Percentiles rank a stretch among this genome's conserved stretches.
These are phyloP conservation scores for Mechanitis messenoides DNA, from an alignment of 2,888 invertebrate species.

Conservation along the genomic window DNA sequence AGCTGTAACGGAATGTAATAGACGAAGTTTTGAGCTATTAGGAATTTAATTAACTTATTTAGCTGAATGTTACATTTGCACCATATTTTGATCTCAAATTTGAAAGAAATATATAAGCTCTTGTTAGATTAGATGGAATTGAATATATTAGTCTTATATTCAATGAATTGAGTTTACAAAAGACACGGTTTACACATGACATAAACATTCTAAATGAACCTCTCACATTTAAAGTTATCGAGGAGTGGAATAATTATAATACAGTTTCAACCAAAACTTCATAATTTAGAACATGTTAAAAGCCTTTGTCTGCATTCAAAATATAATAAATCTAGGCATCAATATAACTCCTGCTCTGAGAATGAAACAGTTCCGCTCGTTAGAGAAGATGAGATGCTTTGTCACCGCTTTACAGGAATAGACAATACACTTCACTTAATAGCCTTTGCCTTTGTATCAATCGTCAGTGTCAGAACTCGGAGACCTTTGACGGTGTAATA, in stretches of 20 bases:
- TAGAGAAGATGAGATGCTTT: constrained; percentile 18
- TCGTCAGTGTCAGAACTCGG: constrained; percentile 35
- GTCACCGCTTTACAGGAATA: constrained; percentile 13
- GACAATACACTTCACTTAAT: constrained; percentile 20
- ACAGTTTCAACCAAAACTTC: no score
- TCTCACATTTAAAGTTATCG: no score
- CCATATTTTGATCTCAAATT: no score
- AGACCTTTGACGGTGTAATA: constrained; percentile 34
- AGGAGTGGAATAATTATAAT: no score
- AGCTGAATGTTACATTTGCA: not conserved
- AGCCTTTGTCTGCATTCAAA: not conserved
- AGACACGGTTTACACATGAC: no score
- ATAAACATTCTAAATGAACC: not conserved
- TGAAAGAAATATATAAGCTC: no score
- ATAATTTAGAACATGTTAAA: no score
- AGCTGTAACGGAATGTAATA: constrained; percentile 13
- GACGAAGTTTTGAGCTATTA: constrained; percentile 4
- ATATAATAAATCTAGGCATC: not conserved
- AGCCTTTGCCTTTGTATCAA: constrained; percentile 27
- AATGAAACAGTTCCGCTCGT: constrained; percentile 11
- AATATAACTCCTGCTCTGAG: not conserved
- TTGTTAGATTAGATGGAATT: no score
- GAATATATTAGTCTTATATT: no score
- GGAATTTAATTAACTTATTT: constrained; percentile 3
- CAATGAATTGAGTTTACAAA: no score